A percentile compares a stretch with the other conserved stretches of the same genome.
Conservation (phyloP, 2,113 vertebrate species). For the Toxotes chatareus region DNA sequence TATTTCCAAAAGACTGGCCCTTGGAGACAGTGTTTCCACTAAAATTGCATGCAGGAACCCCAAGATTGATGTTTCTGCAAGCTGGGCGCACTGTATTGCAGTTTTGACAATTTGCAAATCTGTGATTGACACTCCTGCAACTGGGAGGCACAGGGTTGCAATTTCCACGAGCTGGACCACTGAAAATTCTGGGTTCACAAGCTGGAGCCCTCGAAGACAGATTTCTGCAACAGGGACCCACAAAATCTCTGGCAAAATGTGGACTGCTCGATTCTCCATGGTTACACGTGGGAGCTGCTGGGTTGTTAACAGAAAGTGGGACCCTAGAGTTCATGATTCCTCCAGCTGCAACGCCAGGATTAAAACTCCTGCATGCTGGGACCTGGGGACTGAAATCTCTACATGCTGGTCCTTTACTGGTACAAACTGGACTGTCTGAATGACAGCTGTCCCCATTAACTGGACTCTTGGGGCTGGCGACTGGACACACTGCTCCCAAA, state of each 20-base stretch:
- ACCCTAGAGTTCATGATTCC: not conserved
- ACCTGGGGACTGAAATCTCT: conserved; percentile 10
- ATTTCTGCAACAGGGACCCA: conserved; percentile 41
- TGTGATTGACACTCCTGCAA: conserved; percentile 6
- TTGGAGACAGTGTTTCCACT: not conserved
- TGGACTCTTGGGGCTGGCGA: conserved; percentile 1
- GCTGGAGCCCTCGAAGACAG: not conserved
- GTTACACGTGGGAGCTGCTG: not conserved
- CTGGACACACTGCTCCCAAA: not conserved
- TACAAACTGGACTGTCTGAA: conserved; percentile 6
- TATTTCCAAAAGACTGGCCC: conserved; percentile 5
- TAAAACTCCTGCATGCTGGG: conserved; percentile 5
- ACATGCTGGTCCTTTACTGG: conserved; percentile 5
- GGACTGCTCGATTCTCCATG: not conserved
- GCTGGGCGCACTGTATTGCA: not conserved
- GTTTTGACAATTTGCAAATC: conserved; percentile 16
- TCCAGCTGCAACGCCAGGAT: conserved; percentile 7
- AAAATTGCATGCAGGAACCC: conserved; percentile 8
- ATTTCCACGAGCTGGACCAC: not conserved
- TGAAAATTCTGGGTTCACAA: conserved; percentile 25
- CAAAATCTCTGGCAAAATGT: conserved; percentile 13
- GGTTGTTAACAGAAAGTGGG: not conserved
- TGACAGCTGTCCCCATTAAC: not conserved
- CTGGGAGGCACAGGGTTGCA: not conserved
- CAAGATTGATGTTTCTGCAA: not conserved